Conservation (phyloP, 2,113 vertebrate genomes). For the Mungos mungo region DNA sequence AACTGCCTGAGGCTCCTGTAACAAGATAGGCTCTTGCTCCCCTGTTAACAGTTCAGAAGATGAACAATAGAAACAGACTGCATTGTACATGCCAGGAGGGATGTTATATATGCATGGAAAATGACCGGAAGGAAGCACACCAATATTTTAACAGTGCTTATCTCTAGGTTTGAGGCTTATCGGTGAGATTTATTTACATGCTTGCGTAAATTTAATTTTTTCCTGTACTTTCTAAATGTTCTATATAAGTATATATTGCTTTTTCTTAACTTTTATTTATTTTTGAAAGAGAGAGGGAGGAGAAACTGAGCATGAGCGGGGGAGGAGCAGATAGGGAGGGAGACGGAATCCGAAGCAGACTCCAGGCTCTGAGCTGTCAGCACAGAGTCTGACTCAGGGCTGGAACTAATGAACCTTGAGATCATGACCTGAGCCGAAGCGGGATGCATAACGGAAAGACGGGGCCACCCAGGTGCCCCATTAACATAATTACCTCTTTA, state of each 20-base stretch:
- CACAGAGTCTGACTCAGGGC: too few relatives aligned
- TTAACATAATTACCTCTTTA: neutral
- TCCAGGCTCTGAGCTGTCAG: too few relatives aligned
- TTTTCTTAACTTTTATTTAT: too few relatives aligned
- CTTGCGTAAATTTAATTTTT: neutral
- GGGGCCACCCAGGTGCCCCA: too few relatives aligned
- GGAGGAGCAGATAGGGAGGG: too few relatives aligned
- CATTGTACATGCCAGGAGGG: neutral
- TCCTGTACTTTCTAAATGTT: constrained; percentile 19
- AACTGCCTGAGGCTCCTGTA: neutral
- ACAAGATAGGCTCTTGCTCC: neutral
- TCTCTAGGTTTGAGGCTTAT: neutral
- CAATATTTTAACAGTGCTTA: neutral
- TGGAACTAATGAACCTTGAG: too few relatives aligned
- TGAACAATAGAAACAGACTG: neutral
- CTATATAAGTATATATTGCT: neutral
- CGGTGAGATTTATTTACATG: neutral
- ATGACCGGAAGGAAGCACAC: neutral
- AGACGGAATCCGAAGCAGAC: too few relatives aligned
- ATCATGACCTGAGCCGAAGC: too few relatives aligned
- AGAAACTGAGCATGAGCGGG: too few relatives aligned
- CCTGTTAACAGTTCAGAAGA: neutral
- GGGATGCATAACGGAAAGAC: too few relatives aligned
- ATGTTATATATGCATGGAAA: neutral
- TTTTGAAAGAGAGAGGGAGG: too few relatives aligned